Percentiles rank a stretch among this genome's conserved stretches.
phyloP scores from a whole-genome alignment of 2,888 invertebrate genomes.

The Epiperipatus broadwayi region DNA sequence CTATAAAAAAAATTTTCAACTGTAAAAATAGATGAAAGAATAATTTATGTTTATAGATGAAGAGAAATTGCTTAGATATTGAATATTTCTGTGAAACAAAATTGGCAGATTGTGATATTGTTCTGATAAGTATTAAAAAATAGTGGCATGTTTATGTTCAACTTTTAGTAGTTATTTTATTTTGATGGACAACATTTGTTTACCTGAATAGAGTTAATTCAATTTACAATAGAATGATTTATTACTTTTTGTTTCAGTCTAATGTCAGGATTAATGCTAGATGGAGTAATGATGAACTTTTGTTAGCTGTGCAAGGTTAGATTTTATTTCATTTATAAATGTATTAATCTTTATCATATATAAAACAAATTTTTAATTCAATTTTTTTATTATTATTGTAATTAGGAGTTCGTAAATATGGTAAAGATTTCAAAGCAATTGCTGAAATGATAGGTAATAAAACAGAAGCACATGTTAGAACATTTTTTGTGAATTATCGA shows the following conservation, averaged over 20 bases:
- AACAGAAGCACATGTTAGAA: slow-evolving; percentile 73
- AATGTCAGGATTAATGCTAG: slow-evolving; percentile 55
- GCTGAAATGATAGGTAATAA: slow-evolving; percentile 88
- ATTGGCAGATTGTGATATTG: no score
- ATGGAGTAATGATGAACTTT: slow-evolving; percentile 80
- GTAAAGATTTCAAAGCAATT: slow-evolving; percentile 73
- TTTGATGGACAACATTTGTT: no score
- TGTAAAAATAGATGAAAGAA: no score
- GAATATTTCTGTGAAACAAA: no score
- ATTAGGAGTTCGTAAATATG: slow-evolving; percentile 40
- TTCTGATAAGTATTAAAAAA: no score
- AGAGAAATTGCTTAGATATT: no score
- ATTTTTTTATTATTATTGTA: slow-evolving; percentile 8
- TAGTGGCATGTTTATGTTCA: no score
- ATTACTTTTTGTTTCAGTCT: slow-evolving; percentile 15
- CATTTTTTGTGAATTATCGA: slow-evolving; percentile 76
- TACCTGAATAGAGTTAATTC: no score
- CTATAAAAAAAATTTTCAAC: no score
- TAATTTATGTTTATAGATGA: no score
- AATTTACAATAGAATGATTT: slow-evolving; percentile 6
- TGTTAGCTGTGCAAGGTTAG: slow-evolving; percentile 72
- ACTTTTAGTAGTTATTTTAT: no score
- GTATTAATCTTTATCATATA: neutral
- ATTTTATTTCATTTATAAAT: neutral
- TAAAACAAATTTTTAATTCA: neutral